phyloP scores from a whole-genome alignment of 2,888 invertebrate genomes.

The Coelinius sp. region DNA sequence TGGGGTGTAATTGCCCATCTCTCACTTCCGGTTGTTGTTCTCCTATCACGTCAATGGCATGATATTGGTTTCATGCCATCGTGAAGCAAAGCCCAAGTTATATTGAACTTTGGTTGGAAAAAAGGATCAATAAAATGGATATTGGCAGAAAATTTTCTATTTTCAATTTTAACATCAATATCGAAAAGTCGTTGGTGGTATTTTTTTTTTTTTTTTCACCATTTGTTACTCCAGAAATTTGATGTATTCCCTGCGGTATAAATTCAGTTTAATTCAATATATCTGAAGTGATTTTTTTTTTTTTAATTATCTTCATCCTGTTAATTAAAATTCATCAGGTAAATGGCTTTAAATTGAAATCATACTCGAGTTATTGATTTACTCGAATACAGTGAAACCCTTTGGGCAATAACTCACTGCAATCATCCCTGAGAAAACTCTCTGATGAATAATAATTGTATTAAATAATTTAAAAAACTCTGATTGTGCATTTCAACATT shows the following conservation, averaged over 20 bases:
- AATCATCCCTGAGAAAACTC: not conserved
- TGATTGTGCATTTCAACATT: too few species aligned
- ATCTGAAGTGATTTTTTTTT: not conserved
- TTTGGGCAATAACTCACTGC: not conserved
- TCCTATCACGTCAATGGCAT: slow-evolving; percentile 13
- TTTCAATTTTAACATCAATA: not conserved
- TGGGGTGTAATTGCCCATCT: slow-evolving; percentile 23
- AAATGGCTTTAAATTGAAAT: not conserved
- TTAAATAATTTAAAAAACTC: not conserved
- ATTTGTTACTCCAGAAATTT: not conserved
- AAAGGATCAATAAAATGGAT: not conserved
- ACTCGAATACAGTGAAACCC: not conserved
- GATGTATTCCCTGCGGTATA: not conserved
- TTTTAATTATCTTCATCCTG: not conserved
- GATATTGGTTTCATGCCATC: slow-evolving; percentile 8
- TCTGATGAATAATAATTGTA: not conserved
- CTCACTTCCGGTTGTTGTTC: slow-evolving; percentile 13
- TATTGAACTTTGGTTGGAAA: slow-evolving; percentile 2
- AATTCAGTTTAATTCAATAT: not conserved
- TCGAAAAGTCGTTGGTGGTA: not conserved
- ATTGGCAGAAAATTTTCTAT: not conserved
- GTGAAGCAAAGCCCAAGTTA: not conserved
- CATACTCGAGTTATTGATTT: not conserved
- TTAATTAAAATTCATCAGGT: not conserved
- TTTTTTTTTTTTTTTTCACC: too few species aligned